phyloP scores from a whole-genome alignment of 2,888 invertebrate genomes.

The Blera fallax region DNA sequence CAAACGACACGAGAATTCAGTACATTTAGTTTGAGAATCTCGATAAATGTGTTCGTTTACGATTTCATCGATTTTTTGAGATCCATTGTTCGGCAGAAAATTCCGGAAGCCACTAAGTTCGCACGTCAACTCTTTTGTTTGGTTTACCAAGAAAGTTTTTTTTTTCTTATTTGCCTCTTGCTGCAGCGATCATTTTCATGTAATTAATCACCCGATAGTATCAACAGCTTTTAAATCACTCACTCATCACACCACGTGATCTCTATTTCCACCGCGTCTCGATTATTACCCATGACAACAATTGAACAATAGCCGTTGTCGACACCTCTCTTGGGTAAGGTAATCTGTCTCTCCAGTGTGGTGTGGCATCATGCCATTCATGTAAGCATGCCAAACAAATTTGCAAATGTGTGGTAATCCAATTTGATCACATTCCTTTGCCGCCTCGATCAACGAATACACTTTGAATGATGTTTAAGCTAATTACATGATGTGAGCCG shows the following conservation, averaged over 20 bases:
- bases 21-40: no score
- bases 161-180: no score
- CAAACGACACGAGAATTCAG: no score
- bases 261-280: slow-evolving; percentile 1
- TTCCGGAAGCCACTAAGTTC: no score
- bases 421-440: slow-evolving; percentile 40
- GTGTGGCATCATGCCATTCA: slow-evolving; percentile 21
- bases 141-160: not conserved
- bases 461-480: slow-evolving; percentile 52
- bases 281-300: slow-evolving; percentile 53
- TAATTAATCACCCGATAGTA: slow-evolving; percentile 39
- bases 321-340: slow-evolving; percentile 29
- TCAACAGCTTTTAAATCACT: slow-evolving; percentile 46
- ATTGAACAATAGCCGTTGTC: slow-evolving; percentile 63
- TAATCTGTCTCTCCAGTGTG: slow-evolving; percentile 40
- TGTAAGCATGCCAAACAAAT: slow-evolving; percentile 50
- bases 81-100: no score
- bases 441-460: slow-evolving; percentile 4
- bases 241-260: slow-evolving; percentile 26
- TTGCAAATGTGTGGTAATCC: slow-evolving; percentile 66
- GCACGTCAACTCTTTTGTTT: slow-evolving; percentile 46
- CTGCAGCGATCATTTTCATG: no score
- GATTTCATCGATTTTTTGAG: no score
- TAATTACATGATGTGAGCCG: slow-evolving; percentile 60
- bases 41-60: no score